Evolutionary conservation across 2,113 vertebrate species (phyloP), one percentile per base, ranked within the genome.

Genomic region (Paedocypris sp.): DNA sequence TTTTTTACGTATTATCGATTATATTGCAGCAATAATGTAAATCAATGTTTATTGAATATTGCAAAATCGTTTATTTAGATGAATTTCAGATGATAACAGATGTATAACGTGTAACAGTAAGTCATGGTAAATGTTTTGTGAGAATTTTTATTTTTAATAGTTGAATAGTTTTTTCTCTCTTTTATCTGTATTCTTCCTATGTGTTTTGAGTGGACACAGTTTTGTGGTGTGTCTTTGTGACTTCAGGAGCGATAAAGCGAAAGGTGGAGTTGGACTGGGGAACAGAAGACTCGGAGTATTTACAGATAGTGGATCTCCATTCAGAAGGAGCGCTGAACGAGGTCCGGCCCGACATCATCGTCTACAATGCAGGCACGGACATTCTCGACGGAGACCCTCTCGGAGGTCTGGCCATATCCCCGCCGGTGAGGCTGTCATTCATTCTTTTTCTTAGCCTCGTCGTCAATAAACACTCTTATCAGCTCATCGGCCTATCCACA

Each of bases 321-420:
- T 72, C 84, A 23, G 83, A 88, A 36, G 85, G 79, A 12, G 83
- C 91, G 0, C 75, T 98, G 60, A 87, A 88, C 1, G 93, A 98
- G 63, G 67, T 87, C 12, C 73, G 20, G 3, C 85, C 94, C 0
- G 90, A 98, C 22, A 80, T 98, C 25, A 66, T 98, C 1, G 65
- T 98, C 9, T 98, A 97, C 76, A 98, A 98, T 0, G 94, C 93
- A 0, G 94, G 93, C 53, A 98, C 93, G 0, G 94, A 98, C 67
- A 60, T 98, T 59, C 78, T 98, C 42, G 91, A 96, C 2, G 92
- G 93, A 0, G 94, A 98, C 68, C 90, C 90, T 0, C 79, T 98
- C 1, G 94, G 94, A 64, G 94, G 93, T 35, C 86, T 97, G 60
- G 86, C 91, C 23, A 82, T 98, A 62, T 94, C 92, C 1, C 90